Evolutionary conservation across 1,140 invertebrate genomes (phyloP).

Genomic region (Pseudomyrmex concolor): DNA sequence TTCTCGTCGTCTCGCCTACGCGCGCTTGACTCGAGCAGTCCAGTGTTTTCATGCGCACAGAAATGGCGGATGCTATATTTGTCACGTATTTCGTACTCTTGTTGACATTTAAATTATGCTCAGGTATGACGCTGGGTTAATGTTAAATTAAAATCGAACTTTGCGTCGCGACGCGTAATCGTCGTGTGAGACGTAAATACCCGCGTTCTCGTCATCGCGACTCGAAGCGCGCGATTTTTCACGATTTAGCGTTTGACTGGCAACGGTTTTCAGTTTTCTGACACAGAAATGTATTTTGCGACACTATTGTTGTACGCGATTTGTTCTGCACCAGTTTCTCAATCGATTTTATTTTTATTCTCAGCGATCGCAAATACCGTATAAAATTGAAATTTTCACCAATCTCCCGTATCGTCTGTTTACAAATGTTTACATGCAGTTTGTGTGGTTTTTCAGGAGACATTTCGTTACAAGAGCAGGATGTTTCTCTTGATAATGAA

Average conservation of each 20-base stretch:
- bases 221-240: too few species aligned
- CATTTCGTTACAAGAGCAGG: conserved; percentile 74
- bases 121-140: conserved; percentile 71
- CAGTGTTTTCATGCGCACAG: conserved; percentile 77
- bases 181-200: background rate
- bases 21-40: conserved; percentile 56
- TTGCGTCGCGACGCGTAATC: background rate
- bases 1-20: too few species aligned
- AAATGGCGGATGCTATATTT: conserved; percentile 83
- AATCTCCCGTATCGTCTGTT: background rate
- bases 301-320: background rate
- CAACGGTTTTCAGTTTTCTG: too few species aligned
- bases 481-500: conserved; percentile 71
- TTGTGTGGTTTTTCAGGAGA: conserved; percentile 67
- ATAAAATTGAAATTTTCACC: background rate
- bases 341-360: background rate
- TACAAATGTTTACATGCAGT: background rate
- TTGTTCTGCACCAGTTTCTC: background rate
- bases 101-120: conserved; percentile 78
- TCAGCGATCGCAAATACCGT: background rate
- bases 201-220: background rate
- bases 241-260: too few species aligned
- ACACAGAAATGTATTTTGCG: too few species aligned
- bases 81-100: conserved; percentile 79
- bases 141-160: background rate